phyloP scores from a whole-genome alignment of 2,888 invertebrate genomes.

The Cheilosia soror region DNA sequence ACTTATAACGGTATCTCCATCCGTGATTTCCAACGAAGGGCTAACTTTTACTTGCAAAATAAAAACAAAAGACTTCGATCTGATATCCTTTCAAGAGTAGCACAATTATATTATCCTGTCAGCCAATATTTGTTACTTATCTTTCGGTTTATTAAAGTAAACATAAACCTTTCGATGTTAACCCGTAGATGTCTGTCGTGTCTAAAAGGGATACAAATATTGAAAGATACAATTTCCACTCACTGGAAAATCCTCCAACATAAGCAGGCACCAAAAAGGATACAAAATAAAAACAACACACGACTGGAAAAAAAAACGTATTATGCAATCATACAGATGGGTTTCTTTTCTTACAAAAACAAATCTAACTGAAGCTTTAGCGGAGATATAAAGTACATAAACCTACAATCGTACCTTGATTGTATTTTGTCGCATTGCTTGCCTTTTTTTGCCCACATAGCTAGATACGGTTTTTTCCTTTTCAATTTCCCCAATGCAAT shows the following conservation, averaged over 20 bases:
- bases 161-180: conserved; percentile 45
- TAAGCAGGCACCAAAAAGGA: conserved; percentile 20
- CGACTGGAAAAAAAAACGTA: conserved; percentile 20
- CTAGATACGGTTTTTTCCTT: conserved; percentile 6
- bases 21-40: not conserved
- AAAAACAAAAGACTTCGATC: not conserved
- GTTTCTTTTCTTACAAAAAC: conserved; percentile 33
- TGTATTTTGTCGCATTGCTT: conserved; percentile 33
- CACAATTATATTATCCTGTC: conserved; percentile 67
- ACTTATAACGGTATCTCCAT: not conserved
- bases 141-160: conserved; percentile 63
- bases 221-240: conserved; percentile 58
- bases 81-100: conserved; percentile 36
- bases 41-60: not conserved
- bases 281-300: conserved; percentile 3
- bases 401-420: conserved; percentile 26
- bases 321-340: conserved; percentile 59
- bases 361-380: conserved; percentile 39
- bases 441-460: not conserved
- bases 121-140: conserved; percentile 64
- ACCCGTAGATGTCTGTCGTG: conserved; percentile 1
- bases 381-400: conserved; percentile 24
- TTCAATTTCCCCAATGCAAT: conserved; percentile 65
- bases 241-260: conserved; percentile 23
- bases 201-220: conserved; percentile 41